A percentile compares a stretch with the other conserved stretches of the same genome.
These are phyloP conservation scores for Lobophora halterata DNA, from an alignment of 2,888 invertebrate genomes.

Conservation along the genomic window DNA sequence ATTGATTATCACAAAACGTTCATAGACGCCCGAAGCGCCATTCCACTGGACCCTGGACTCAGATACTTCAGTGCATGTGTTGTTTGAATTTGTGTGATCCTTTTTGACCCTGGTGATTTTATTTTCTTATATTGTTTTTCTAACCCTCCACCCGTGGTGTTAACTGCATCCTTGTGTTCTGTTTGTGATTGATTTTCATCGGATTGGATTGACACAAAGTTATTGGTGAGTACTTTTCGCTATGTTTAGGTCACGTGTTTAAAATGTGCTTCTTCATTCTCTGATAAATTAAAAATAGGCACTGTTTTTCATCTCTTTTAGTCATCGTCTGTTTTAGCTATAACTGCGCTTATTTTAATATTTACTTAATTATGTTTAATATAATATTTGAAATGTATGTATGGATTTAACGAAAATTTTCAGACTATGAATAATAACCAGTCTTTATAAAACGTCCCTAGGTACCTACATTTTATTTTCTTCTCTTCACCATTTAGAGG, in stretches of 20 bases:
- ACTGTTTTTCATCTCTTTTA: too few species aligned
- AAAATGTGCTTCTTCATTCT: slow-evolving; percentile 1
- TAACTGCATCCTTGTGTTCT: slow-evolving; percentile 58
- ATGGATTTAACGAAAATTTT: too few species aligned
- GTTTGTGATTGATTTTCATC: slow-evolving; percentile 62
- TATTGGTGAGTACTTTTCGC: slow-evolving; percentile 57
- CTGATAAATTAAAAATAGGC: too few species aligned
- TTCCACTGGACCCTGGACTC: slow-evolving; percentile 38
- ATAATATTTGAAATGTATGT: too few species aligned
- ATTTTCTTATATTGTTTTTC: slow-evolving; percentile 66
- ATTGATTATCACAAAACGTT: slow-evolving; percentile 71
- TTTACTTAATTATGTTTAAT: too few species aligned
- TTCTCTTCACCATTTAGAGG: too few species aligned
- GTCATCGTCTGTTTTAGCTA: too few species aligned
- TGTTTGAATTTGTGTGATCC: slow-evolving; percentile 64
- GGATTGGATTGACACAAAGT: slow-evolving; percentile 70
- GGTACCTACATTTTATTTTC: slow-evolving; percentile 1
- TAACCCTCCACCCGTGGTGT: slow-evolving; percentile 59
- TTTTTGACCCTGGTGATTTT: slow-evolving; percentile 72
- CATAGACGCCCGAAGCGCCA: slow-evolving; percentile 49
- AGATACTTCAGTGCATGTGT: slow-evolving; percentile 43
- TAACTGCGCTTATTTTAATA: too few species aligned
- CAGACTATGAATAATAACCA: too few species aligned
- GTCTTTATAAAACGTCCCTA: too few species aligned
- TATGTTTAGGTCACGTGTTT: slow-evolving; percentile 20